A percentile compares a stretch with the other conserved stretches of the same genome.
Conservation (phyloP, 2,113 vertebrate genomes). For the Forbesichthys agassizii region DNA sequence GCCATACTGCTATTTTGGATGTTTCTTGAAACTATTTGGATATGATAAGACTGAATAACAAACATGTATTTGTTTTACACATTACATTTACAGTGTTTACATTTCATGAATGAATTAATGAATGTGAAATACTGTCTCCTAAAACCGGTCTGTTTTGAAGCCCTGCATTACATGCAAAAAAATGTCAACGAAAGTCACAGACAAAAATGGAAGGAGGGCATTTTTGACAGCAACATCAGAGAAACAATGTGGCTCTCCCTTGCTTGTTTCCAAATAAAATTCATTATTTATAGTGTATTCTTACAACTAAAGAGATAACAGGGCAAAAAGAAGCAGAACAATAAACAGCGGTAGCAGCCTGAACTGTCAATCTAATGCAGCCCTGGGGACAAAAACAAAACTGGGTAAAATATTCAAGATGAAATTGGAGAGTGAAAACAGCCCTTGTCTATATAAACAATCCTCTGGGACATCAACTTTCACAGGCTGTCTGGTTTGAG, state of each 20-base stretch:
- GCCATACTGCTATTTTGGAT: conserved; percentile 10
- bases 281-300: conserved; percentile 67
- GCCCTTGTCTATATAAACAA: conserved; percentile 47
- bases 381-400: conserved; percentile 60
- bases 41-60: too few relatives aligned
- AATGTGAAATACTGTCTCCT: not conserved
- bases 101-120: not conserved
- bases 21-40: too few relatives aligned
- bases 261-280: conserved; percentile 48
- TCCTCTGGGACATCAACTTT: conserved; percentile 65
- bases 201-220: conserved; percentile 32
- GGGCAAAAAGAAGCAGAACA: conserved; percentile 48
- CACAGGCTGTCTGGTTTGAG: conserved; percentile 56
- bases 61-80: not conserved
- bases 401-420: conserved; percentile 58
- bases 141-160: not conserved
- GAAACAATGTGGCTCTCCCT: conserved; percentile 34
- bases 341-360: conserved; percentile 62
- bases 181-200: conserved; percentile 21
- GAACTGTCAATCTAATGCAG: conserved; percentile 65
- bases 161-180: not conserved
- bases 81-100: not conserved
- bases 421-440: conserved; percentile 54
- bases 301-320: conserved; percentile 43
- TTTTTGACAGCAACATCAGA: conserved; percentile 26